Conservation (phyloP, 2,797 vertebrate species). For the Spondyliosoma cantharus region DNA sequence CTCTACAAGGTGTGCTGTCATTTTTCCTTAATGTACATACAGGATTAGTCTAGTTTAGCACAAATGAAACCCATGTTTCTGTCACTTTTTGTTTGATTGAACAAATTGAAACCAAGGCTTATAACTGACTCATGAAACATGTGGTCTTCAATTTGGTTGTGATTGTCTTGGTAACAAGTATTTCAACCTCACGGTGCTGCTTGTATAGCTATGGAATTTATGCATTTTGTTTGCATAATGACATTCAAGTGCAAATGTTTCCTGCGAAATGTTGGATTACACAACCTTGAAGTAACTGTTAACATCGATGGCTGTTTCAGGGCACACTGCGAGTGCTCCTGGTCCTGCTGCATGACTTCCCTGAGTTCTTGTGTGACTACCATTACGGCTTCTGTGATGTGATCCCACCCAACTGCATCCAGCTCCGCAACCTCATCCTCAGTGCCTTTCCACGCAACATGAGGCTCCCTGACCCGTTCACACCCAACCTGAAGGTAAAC, state of each 20-base stretch:
- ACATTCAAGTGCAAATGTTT: background rate
- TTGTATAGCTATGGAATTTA: background rate
- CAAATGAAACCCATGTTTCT: background rate
- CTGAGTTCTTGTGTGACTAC: constrained; percentile 99
- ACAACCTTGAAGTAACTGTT: background rate
- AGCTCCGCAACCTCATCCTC: constrained; percentile 98
- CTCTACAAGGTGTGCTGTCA: constrained; percentile 93
- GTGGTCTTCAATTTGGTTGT: background rate
- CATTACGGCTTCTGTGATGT: constrained; percentile 99
- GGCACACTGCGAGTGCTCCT: constrained; percentile 97
- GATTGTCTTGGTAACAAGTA: no score
- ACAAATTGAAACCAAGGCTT: background rate
- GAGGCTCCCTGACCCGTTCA: constrained; percentile 99
- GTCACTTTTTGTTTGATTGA: background rate
- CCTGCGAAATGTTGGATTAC: background rate
- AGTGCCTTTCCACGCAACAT: constrained; percentile 99
- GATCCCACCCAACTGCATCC: constrained; percentile 99
- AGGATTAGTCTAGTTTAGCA: background rate
- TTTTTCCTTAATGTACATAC: background rate
- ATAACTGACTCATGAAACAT: background rate
- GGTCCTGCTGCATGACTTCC: constrained; percentile 98
- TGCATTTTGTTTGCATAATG: background rate
- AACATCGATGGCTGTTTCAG: constrained; percentile 72
- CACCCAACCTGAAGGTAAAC: constrained; percentile 96
- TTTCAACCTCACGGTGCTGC: background rate